A percentile compares a stretch with the other conserved stretches of the same genome.
Conservation (phyloP, 2,888 invertebrate genomes). For the Tenthredo scrophulariae region DNA sequence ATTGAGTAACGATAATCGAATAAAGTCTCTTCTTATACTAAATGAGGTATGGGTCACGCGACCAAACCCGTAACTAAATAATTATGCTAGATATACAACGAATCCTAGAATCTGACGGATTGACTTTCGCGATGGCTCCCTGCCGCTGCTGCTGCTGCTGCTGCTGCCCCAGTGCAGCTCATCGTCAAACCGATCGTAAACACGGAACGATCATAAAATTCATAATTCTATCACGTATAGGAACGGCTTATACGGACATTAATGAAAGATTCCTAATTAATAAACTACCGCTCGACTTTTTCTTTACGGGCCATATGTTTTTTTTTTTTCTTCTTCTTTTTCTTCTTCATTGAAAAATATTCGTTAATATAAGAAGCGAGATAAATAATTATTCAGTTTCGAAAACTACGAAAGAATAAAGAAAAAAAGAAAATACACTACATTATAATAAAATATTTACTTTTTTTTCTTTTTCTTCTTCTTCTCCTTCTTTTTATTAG, state of each 20-base stretch:
- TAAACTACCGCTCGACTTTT: not conserved
- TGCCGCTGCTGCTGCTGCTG: not conserved
- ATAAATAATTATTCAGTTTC: too few species aligned
- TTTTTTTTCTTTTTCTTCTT: not conserved
- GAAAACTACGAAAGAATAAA: not conserved
- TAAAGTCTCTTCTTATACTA: not conserved
- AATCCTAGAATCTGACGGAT: conserved; percentile 7
- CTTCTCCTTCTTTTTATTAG: not conserved
- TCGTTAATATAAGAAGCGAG: too few species aligned
- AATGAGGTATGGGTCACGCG: not conserved
- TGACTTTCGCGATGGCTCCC: conserved; percentile 11
- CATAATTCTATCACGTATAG: not conserved
- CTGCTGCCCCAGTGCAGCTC: not conserved
- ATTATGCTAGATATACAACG: not conserved
- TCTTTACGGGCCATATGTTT: not conserved
- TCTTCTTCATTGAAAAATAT: too few species aligned
- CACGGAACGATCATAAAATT: conserved; percentile 24
- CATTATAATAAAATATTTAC: not conserved
- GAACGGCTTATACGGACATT: not conserved
- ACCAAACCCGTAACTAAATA: not conserved
- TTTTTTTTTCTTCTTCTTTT: too few species aligned
- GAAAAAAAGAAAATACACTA: too few species aligned
- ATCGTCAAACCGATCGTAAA: conserved; percentile 1
- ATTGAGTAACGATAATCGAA: not conserved
- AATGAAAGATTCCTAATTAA: not conserved